A percentile compares a stretch with the other conserved stretches of the same genome.
Conservation (phyloP, 1,140 invertebrate genomes). For the Notospermus geniculatus region DNA sequence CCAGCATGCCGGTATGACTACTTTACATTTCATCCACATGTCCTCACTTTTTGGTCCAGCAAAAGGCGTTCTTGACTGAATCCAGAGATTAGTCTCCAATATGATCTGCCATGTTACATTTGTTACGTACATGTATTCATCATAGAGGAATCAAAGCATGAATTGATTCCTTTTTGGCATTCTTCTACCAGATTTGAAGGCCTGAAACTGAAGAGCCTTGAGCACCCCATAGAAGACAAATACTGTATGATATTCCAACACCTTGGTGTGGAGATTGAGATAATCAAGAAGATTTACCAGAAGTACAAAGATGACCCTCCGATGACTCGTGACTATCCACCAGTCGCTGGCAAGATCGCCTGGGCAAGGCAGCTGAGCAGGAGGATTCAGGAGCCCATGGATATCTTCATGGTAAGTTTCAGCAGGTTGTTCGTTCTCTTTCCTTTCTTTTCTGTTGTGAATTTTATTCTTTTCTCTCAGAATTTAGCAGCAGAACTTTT, state of each 20-base stretch:
- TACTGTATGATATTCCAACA: conserved; percentile 60
- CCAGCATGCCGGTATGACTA: too few relatives aligned
- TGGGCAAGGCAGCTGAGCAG: conserved; percentile 46
- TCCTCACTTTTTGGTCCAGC: too few relatives aligned
- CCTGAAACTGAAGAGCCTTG: conserved; percentile 59
- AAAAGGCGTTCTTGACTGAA: too few relatives aligned
- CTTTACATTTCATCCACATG: too few relatives aligned
- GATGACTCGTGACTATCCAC: conserved; percentile 72
- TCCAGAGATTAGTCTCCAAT: too few relatives aligned
- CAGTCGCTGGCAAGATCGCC: conserved; percentile 48
- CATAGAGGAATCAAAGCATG: background rate
- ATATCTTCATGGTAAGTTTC: conserved; percentile 22
- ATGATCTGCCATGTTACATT: too few relatives aligned
- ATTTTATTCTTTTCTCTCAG: too few relatives aligned
- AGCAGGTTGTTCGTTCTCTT: too few relatives aligned
- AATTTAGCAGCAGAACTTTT: too few relatives aligned
- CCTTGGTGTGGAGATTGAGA: conserved; percentile 40
- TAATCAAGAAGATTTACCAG: conserved; percentile 62
- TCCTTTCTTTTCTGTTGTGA: too few relatives aligned
- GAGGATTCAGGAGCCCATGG: conserved; percentile 24
- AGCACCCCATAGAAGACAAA: conserved; percentile 67
- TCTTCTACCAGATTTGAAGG: conserved; percentile 66
- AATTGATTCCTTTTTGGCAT: background rate
- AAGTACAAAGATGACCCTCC: conserved; percentile 79
- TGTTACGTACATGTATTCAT: too few relatives aligned